A percentile compares a stretch with the other conserved stretches of the same genome.
phyloP scores from a whole-genome alignment of 2,797 vertebrate species.

The Channa striata region DNA sequence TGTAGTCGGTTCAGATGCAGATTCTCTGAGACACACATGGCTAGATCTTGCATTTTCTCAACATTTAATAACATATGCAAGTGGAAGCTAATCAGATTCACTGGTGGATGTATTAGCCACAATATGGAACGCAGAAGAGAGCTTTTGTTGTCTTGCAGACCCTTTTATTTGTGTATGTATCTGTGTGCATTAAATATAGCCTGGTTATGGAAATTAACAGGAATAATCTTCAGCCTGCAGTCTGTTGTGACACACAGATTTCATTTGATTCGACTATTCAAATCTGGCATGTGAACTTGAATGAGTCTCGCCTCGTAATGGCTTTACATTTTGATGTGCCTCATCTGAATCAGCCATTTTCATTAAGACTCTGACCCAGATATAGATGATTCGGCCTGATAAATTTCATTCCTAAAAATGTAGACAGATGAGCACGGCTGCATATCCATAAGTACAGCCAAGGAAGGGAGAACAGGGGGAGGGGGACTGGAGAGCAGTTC shows the following conservation, averaged over 20 bases:
- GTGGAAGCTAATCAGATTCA: slow-evolving; percentile 41
- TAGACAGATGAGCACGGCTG: slow-evolving; percentile 37
- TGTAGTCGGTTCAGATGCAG: neutral
- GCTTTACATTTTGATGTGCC: slow-evolving; percentile 48
- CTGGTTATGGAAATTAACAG: slow-evolving; percentile 61
- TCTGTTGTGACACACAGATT: slow-evolving; percentile 50
- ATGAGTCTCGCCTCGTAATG: slow-evolving; percentile 59
- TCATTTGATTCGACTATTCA: slow-evolving; percentile 65
- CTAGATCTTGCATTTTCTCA: slow-evolving; percentile 29
- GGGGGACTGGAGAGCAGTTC: neutral
- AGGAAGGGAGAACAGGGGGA: neutral
- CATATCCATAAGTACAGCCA: slow-evolving; percentile 30
- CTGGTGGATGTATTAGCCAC: slow-evolving; percentile 33
- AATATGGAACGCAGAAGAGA: slow-evolving; percentile 6
- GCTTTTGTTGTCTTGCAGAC: slow-evolving; percentile 41
- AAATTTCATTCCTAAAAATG: slow-evolving; percentile 49
- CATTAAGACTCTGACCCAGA: slow-evolving; percentile 68
- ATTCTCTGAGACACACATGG: slow-evolving; percentile 7
- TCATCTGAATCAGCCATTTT: slow-evolving; percentile 51
- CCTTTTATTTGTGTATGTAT: slow-evolving; percentile 13
- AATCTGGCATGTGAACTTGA: slow-evolving; percentile 54
- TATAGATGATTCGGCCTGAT: slow-evolving; percentile 62
- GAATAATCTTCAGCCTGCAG: slow-evolving; percentile 57
- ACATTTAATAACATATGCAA: slow-evolving; percentile 45
- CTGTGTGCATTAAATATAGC: slow-evolving; percentile 15